Evolutionary conservation across 2,888 invertebrate genomes (phyloP), one percentile per base, ranked within the genome.

Genomic region (Melieria omissa): DNA sequence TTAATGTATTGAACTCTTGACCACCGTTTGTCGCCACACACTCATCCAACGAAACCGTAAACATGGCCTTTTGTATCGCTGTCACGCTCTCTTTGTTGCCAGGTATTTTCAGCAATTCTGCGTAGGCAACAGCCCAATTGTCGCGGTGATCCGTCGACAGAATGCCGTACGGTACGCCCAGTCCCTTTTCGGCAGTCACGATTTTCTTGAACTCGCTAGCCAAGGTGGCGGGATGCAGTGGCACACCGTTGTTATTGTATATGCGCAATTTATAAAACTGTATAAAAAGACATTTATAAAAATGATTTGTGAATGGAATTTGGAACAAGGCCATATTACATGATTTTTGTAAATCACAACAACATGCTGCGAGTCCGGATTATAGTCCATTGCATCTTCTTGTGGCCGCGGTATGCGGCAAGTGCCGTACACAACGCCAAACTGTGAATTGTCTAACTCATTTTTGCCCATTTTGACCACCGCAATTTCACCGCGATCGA

Each of bases 361-460:
- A 54, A 96, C 90, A 85, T 97, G 93, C 74, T 89, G 89, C 29
- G 92, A 91, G 54, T 88, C 83, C 4, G 89, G 89, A 80, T 93
- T 91, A 79, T 89, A 93, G 57, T 90, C 89, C 65, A 95, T 84
- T 54, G 86, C 84, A 84, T 96, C 97, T 65, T 89, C 85, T 71
- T 89, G 89, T 12, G 88, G 84, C 41, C 90, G 89, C 0, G 97
- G 97, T 78, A 94, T 90, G 66, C 97, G 91, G 86, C 95, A 95
- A 0, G 96, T 96, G n/a, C 96, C 96, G 84, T 95, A 93, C 74
- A 98, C 92, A 86, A 93, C 93, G 77, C 92, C 92, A 85, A 97
- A 98, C 84, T 98, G 98, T 60, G 91, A 90, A 95, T 98, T 98
- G 84, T 98, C 98, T 75, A 98, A 86, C 5, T 93, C 92, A 76